Evolutionary conservation across 2,888 invertebrate genomes (phyloP), one percentile per base, ranked within the genome.

Genomic region (Scaptomyza polygonia): DNA sequence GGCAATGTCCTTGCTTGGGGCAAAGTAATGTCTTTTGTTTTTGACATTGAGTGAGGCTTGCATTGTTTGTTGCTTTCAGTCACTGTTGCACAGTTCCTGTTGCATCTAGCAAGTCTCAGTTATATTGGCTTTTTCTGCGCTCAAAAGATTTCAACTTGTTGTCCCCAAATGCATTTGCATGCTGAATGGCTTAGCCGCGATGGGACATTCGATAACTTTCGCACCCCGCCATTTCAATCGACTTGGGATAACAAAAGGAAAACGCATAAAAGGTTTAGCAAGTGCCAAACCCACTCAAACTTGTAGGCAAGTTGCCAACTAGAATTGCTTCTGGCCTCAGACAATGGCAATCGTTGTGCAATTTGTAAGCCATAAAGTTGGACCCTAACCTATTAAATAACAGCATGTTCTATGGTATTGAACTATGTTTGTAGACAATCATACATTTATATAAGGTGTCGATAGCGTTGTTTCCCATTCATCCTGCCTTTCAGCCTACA

Each of bases 81-180:
- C 44, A 40, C 44, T 58, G 53, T 57, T 42, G 42, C 49, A 34
- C 14, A 30, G 25, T 57, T 5, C 27, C 30, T 27, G 39, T 45
- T 27, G 40, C 55, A 32, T 16, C 25, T 16, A 5, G 36, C 30
- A 29, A 27, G 40, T 42, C 40, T 52, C 39, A 56, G 27, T 63
- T 47, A 47, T 48, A 34, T 54, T 65, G 45, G 67, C 52, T 76
- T 72, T 64, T 72, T 69, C 61, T 62, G 51, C 63, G 51, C 61
- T 66, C 67, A 58, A 66, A 79, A 72, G 16, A n/a, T 48, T 59
- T 61, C 30, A 48, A 18, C 57, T 43, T 9, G 29, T 25, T 29
- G 67, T 73, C 39, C 56, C 57, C 69, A 68, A 78, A 39, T 66
- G 84, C 76, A 83, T 81, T 83, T 83, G 71, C 75, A 81, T 84